These are phyloP conservation scores for Cottoperca gobio DNA, from an alignment of 2,797 vertebrate species.

Conservation along the genomic window DNA sequence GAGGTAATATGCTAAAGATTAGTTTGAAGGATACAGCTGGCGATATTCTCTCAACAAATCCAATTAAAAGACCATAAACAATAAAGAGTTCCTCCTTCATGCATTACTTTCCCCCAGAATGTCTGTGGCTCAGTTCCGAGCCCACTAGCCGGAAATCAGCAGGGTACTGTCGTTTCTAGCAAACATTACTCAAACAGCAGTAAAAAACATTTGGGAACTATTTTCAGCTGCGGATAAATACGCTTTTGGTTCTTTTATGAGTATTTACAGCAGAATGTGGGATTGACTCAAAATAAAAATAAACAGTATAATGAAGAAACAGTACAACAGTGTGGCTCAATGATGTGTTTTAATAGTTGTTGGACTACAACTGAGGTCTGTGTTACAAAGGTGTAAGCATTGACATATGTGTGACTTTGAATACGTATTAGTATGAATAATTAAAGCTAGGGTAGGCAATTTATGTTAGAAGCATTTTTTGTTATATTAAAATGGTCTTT, in stretches of 20 bases:
- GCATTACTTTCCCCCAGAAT: neutral
- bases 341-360: neutral
- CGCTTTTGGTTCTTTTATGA: neutral
- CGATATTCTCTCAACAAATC: neutral
- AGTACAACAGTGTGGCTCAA: neutral
- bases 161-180: neutral
- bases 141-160: no score
- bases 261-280: neutral
- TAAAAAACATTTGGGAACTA: neutral
- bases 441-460: no score
- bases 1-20: constrained; percentile 25
- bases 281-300: neutral
- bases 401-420: constrained; percentile 1
- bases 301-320: neutral
- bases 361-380: neutral
- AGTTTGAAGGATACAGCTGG: neutral
- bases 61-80: neutral
- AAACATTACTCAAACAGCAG: neutral
- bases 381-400: neutral
- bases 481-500: no score
- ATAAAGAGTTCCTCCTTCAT: neutral
- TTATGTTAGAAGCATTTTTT: no score
- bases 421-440: neutral
- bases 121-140: neutral
- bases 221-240: constrained; percentile 3